Base-by-base conservation (phyloP, 1,140 invertebrate genomes). In the Oryzaephilus surinamensis region DNA sequence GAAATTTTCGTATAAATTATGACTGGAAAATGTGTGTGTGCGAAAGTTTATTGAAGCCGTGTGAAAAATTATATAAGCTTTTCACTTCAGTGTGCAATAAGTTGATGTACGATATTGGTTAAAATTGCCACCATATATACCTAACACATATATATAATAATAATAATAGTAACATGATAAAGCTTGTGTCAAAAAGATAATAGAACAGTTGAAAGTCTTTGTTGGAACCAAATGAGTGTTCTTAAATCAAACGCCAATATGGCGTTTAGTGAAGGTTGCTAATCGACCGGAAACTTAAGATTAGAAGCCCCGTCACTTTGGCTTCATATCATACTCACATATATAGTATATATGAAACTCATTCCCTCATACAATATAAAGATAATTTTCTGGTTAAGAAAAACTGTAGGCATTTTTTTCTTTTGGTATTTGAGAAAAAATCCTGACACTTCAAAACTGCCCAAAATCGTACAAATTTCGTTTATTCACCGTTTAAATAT, bases 231-330 rank as follows among this genome's bases (percentile, higher is more conserved):
- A 59, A 59, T 59, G 57, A 57, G 57, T 55, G 55, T 59, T 56
- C 57, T 55, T 59, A 59, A 57, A 59, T 59, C 57, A 59, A 59
- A 59, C 50, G 55, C 54, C 57, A 59, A 59, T 59, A 59, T 59
- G 57, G 57, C 54, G 57, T 44, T 48, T 50, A 50, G 46, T 56
- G 50, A 52, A 42, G 45, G 44, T 15, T 43, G 48, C 55, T 55
- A 59, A 59, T 59, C 57, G 57, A 57, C 44, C 53, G 53, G 52
- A 59, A 59, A 57, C 52, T 54, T 45, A 37, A 59, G 57, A 59
- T 59, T 59, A 59, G 54, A 55, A 48, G 42, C 45, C 42, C 34
- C 19, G 19, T 8, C 19, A 8, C 19, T 20, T 20, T 20, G n/a
- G n/a, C n/a, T n/a, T n/a, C n/a, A n/a, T n/a, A n/a, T n/a, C n/a